phyloP scores from a whole-genome alignment of 2,113 vertebrate species.

The Bos javanicus region DNA sequence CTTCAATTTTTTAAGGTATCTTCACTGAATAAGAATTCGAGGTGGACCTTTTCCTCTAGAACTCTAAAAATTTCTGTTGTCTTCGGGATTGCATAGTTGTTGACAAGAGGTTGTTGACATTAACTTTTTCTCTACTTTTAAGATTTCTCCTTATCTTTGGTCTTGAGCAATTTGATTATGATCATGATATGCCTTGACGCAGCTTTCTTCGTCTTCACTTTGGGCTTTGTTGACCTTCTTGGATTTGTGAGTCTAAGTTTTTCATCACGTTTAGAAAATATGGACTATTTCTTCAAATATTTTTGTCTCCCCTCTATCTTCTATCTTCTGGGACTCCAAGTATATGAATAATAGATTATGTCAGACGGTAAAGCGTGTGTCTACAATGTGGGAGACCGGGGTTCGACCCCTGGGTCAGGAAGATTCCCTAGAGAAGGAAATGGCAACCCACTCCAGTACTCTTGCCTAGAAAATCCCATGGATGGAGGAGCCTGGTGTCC shows the following conservation, averaged over 20 bases:
- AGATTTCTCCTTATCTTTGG: not conserved
- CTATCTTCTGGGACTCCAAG: not conserved
- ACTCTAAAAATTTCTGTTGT: not conserved
- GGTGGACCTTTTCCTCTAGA: not conserved
- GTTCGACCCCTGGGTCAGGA: no score
- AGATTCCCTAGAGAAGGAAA: no score
- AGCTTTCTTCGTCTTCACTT: not conserved
- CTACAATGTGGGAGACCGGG: no score
- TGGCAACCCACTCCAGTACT: no score
- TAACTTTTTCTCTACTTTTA: not conserved
- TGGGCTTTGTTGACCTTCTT: not conserved
- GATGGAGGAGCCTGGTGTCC: no score
- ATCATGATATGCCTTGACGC: not conserved
- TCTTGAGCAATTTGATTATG: not conserved
- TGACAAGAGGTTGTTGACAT: not conserved
- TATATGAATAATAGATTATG: not conserved
- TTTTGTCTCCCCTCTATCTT: not conserved
- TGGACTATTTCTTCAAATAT: not conserved
- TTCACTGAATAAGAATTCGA: constrained; percentile 1
- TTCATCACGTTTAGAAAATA: constrained; percentile 1
- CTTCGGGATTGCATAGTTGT: not conserved
- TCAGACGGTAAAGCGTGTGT: not conserved
- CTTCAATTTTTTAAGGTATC: not conserved
- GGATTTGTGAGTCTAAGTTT: not conserved
- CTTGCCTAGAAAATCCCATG: no score